A percentile compares a stretch with the other conserved stretches of the same genome.
Conservation (phyloP, 2,888 invertebrate species). For the Theristus sp. region DNA sequence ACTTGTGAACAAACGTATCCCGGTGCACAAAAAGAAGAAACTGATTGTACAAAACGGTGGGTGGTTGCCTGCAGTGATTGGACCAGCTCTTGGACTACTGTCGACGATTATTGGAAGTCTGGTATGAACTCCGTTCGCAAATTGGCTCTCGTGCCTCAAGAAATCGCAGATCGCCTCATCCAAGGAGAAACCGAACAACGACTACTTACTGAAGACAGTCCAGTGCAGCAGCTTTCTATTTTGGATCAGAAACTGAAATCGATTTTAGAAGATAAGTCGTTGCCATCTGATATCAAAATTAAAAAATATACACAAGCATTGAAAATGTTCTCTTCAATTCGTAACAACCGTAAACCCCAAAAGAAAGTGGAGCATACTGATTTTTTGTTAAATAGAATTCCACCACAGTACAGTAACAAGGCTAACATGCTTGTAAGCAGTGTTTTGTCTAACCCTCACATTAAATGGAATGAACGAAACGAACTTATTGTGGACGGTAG, state of each 20-base stretch:
- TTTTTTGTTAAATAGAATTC: not conserved
- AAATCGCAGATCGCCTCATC: not conserved
- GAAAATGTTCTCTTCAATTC: not conserved
- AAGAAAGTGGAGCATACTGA: not conserved
- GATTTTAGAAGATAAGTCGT: not conserved
- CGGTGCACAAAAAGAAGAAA: not conserved
- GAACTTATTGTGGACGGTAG: not conserved
- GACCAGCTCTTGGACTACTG: not conserved
- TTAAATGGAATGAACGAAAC: not conserved
- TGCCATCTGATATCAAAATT: not conserved
- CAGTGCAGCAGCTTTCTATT: not conserved
- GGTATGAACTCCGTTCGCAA: not conserved
- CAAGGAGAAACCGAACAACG: not conserved
- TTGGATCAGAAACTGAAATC: not conserved
- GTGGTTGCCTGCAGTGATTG: not conserved
- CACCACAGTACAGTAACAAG: not conserved
- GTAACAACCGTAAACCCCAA: not conserved
- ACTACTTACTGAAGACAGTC: not conserved
- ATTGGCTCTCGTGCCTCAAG: not conserved
- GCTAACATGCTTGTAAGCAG: not conserved
- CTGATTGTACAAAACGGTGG: not conserved
- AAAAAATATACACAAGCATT: not conserved
- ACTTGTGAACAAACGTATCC: not conserved
- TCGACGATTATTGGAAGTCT: not conserved
- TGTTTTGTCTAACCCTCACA: not conserved